phyloP scores from a whole-genome alignment of 2,797 vertebrate species.

The Typhlichthys eigenmanni region DNA sequence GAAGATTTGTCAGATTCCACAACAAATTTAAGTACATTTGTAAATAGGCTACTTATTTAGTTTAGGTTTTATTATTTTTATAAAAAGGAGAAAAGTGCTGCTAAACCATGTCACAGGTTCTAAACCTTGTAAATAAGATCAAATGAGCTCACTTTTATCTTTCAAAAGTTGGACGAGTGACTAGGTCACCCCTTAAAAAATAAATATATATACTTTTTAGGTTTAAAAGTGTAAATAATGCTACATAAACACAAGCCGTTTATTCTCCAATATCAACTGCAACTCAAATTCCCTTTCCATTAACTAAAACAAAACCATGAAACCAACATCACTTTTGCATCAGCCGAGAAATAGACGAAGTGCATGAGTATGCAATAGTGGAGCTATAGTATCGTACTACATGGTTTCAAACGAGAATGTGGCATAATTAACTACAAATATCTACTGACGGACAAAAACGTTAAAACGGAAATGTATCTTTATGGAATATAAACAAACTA shows the following conservation, averaged over 20 bases:
- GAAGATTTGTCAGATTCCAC: conserved; percentile 38
- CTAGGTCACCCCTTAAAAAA: conserved; percentile 33
- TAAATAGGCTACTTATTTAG: conserved; percentile 28
- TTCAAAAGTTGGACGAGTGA: conserved; percentile 26
- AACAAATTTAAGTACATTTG: conserved; percentile 46
- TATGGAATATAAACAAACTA: conserved; percentile 20
- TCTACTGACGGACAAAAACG: conserved; percentile 11
- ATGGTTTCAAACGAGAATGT: conserved; percentile 15
- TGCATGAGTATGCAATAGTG: conserved; percentile 1
- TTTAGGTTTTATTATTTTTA: conserved; percentile 18
- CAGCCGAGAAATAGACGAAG: conserved; percentile 22
- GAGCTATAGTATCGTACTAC: conserved; percentile 1
- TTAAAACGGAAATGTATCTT: background rate
- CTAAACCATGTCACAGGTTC: conserved; percentile 48
- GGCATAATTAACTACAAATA: conserved; percentile 21
- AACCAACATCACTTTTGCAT: conserved; percentile 10
- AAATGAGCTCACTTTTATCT: conserved; percentile 42
- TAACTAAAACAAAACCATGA: conserved; percentile 39
- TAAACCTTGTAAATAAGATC: conserved; percentile 40
- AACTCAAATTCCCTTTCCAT: conserved; percentile 13
- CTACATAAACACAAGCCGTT: background rate
- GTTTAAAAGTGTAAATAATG: conserved; percentile 30
- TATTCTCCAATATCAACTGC: conserved; percentile 41
- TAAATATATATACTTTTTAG: background rate
- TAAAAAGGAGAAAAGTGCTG: conserved; percentile 41